A percentile compares a stretch with the other conserved stretches of the same genome.
These are phyloP conservation scores for Colinus virginianus DNA, from an alignment of 2,113 vertebrate species.

Conservation along the genomic window DNA sequence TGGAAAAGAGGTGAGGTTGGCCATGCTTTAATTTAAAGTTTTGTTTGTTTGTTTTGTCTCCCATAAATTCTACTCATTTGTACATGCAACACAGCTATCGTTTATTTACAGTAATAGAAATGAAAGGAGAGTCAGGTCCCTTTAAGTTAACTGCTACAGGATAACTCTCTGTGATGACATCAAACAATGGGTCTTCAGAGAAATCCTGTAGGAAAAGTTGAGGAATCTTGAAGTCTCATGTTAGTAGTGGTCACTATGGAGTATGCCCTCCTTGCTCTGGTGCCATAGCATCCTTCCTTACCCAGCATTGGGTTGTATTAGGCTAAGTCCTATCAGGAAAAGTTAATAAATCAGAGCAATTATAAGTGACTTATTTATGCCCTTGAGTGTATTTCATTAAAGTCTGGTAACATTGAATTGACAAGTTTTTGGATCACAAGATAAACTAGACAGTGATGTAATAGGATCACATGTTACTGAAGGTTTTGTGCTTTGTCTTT, in stretches of 20 bases:
- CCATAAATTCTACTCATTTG: neutral
- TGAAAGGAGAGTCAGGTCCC: neutral
- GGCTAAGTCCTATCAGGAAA: neutral
- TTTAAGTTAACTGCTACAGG: neutral
- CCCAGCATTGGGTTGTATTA: neutral
- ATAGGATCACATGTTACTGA: neutral
- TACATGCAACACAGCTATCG: neutral
- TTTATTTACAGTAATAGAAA: neutral
- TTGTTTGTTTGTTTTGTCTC: neutral
- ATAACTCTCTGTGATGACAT: neutral
- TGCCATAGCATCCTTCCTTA: neutral
- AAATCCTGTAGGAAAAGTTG: neutral
- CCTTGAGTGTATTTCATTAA: neutral
- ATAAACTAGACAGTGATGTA: neutral
- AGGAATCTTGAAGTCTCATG: neutral
- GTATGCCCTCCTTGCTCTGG: neutral
- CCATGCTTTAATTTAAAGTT: neutral
- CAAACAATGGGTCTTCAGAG: neutral
- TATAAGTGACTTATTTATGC: neutral
- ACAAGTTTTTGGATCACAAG: neutral
- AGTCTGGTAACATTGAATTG: neutral
- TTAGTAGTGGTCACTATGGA: neutral
- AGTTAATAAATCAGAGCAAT: neutral
- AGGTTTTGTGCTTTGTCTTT: neutral
- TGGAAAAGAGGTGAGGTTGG: neutral